These are phyloP conservation scores for Globodera ellingtonae DNA, from an alignment of 1,140 invertebrate genomes.

Conservation along the genomic window DNA sequence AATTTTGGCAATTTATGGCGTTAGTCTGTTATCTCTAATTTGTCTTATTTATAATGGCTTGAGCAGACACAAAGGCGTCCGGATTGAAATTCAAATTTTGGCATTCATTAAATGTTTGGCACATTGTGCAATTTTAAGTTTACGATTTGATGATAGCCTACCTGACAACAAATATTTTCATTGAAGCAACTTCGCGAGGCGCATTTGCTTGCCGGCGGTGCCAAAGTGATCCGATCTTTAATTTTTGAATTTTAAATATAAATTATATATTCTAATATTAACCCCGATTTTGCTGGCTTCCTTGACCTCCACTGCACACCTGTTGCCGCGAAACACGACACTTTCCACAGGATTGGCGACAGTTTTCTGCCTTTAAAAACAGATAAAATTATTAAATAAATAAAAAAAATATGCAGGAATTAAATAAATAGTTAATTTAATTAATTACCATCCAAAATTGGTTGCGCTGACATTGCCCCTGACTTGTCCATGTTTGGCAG, in stretches of 20 bases:
- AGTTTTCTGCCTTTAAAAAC: constrained; percentile 41
- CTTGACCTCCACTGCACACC: constrained; percentile 33
- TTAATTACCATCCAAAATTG: constrained; percentile 30
- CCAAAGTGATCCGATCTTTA: constrained; percentile 21
- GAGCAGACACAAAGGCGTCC: too few relatives aligned
- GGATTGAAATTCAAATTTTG: too few relatives aligned
- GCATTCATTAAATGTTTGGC: background rate
- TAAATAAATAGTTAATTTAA: background rate
- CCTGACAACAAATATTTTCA: constrained; percentile 52
- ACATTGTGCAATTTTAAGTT: background rate
- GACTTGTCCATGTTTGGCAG: constrained; percentile 27
- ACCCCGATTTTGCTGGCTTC: constrained; percentile 10
- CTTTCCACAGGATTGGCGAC: constrained; percentile 35
- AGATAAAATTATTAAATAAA: background rate
- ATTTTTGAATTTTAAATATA: background rate
- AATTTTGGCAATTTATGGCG: background rate
- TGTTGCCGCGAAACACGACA: constrained; percentile 35
- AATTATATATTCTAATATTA: background rate
- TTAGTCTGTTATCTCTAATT: background rate
- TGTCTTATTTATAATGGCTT: too few relatives aligned
- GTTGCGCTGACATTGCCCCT: constrained; percentile 33
- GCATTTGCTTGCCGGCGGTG: constrained; percentile 32
- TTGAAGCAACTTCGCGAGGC: constrained; percentile 51
- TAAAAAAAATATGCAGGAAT: background rate
- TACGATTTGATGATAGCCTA: background rate